Evolutionary conservation across 2,888 invertebrate species (phyloP), one percentile per base, ranked within the genome.

Genomic region (Boloria euphrosyne): DNA sequence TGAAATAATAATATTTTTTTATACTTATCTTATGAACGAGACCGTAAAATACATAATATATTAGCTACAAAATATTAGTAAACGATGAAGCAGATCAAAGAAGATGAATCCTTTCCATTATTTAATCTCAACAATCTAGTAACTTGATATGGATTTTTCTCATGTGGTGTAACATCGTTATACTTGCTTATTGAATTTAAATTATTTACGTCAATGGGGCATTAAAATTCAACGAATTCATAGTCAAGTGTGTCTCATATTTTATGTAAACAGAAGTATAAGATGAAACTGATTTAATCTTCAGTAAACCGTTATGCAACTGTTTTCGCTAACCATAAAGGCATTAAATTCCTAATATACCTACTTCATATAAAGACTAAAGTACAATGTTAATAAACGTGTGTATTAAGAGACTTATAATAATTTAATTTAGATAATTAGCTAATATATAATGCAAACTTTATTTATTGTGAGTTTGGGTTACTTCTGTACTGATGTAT

Each of bases 121-220:
- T 38, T 38, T 38, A 38, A 38, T 38, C 31, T 7, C 31, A 31
- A 31, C 31, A 31, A 31, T 1, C 6, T 31, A 31, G 31, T 38
- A 38, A 7, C 31, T 38, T 10, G 31, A 38, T 38, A 10, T 38
- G 31, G 31, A 10, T 38, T 38, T 31, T 38, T 38, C 31, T 38
- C 31, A 10, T 80, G 80, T 78, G 76, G 73, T 78, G 80, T 79
- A 81, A 81, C 80, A 80, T 81, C 75, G 74, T 69, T 74, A 73
- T 74, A 75, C 76, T 78, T 80, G 80, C 79, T 79, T 80, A 80
- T 79, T 86, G 83, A 80, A 86, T 88, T 71, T 71, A 69, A 76
- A 75, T 75, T 73, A 83, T 82, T 84, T 85, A 83, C 87, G 86
- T 88, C 88, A 87, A 67, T 73, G 54, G 70, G 62, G 67, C 65